Evolutionary conservation across 1,140 invertebrate species (phyloP), one percentile per base, ranked within the genome.

Genomic region (Cotesia glomerata): DNA sequence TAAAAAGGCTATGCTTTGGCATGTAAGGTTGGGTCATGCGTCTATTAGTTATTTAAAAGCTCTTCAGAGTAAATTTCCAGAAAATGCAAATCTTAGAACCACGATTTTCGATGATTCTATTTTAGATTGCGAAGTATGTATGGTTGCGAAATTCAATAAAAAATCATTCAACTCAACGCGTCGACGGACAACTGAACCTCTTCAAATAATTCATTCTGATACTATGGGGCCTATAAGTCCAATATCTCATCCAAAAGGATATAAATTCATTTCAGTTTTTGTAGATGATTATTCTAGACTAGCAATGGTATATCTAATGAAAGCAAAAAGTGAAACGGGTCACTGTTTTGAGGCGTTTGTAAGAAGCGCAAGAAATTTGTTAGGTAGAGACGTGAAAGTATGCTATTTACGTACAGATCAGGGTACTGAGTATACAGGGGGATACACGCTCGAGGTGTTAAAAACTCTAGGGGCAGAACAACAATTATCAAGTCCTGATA

Each of bases 1-100:
- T 59, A 75, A 77, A 52, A 69, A 70, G 35, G 72, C 74, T 1
- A 71, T 77, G 72, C 36, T 77, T 26, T 78, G 75, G 77, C 77
- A 78, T 65, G 75, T 75, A 8, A 54, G 73, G 39, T 26, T 78
- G 34, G 75, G 75, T 9, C 69, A 76, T 68, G 75, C 70, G 54
- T 78, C 77, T 3, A 4, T 72, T 0, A 64, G 49, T 9, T 76
- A 76, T 35, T 64, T 76, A 26, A 75, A 74, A 58, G 59, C 72
- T 62, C 26, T 78, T 45, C 69, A 78, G 71, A 75, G 49, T 14
- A 62, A 63, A 54, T 62, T 63, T 54, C 39, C 39, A 49, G 65
- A 71, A 36, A 71, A 51, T 51, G 72, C 67, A 70, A 68, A 66
- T 3, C 65, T 72, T 9, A 36, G 66, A 52, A 54, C 66, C 9